These are phyloP conservation scores for Trogon melanurus DNA, from an alignment of 2,113 vertebrate species.

Conservation along the genomic window DNA sequence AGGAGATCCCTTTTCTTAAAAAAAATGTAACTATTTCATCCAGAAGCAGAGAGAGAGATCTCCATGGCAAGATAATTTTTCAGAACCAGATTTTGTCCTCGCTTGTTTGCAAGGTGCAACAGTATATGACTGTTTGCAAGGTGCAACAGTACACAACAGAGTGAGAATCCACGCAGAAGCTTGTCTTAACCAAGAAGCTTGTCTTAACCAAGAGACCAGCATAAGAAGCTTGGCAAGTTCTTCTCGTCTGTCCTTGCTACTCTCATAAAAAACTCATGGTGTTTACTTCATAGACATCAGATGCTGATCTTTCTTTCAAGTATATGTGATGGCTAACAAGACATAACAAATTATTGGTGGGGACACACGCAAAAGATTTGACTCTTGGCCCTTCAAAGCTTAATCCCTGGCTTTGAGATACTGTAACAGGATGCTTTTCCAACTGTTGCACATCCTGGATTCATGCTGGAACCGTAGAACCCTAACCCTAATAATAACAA, in stretches of 20 bases:
- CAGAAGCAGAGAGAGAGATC: not conserved
- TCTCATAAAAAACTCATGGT: not conserved
- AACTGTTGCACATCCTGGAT: not conserved
- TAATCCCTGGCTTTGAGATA: not conserved
- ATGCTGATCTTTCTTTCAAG: not conserved
- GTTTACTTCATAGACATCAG: not conserved
- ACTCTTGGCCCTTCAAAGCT: not conserved
- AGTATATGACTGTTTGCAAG: not conserved
- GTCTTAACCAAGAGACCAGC: not conserved
- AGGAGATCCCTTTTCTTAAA: not conserved
- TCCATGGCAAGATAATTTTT: not conserved
- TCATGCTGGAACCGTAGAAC: not conserved
- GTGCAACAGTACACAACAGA: not conserved
- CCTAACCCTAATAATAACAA: not conserved
- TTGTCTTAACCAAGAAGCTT: not conserved
- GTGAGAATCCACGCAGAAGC: not conserved
- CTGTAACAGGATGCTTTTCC: not conserved
- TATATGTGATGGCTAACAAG: not conserved
- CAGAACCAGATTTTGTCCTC: not conserved
- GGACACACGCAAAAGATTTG: not conserved
- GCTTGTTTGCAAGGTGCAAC: not conserved
- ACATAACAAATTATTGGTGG: not conserved
- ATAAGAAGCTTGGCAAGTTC: not conserved
- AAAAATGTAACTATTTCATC: not conserved
- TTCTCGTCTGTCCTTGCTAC: not conserved